A percentile compares a stretch with the other conserved stretches of the same genome.
These are phyloP conservation scores for Corydoras sp. DNA, from an alignment of 2,113 vertebrate genomes.

Conservation along the genomic window DNA sequence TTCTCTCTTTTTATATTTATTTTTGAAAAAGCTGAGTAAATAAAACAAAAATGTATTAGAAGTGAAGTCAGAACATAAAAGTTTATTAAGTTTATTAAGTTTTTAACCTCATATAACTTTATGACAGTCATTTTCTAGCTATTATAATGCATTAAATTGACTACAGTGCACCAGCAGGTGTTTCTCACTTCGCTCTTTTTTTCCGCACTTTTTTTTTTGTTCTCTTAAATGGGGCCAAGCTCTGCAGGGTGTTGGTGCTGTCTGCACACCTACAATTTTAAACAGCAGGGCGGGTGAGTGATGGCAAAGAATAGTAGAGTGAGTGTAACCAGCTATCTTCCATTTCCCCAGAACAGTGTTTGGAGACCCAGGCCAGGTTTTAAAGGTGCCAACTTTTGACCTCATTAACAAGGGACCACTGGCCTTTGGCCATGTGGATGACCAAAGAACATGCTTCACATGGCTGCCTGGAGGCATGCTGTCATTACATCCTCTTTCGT, in stretches of 20 bases:
- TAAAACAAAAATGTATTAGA: no score
- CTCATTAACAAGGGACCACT: slow-evolving; percentile 38
- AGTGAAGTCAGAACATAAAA: no score
- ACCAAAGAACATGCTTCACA: slow-evolving; percentile 27
- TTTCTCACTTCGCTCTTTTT: neutral
- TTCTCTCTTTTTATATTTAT: no score
- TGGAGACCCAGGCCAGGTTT: slow-evolving; percentile 27
- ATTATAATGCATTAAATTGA: no score
- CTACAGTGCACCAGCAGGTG: slow-evolving; percentile 1
- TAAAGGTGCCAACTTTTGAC: slow-evolving; percentile 37
- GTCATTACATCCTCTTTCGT: slow-evolving; percentile 26
- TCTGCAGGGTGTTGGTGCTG: neutral
- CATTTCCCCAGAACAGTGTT: slow-evolving; percentile 32
- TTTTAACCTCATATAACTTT: no score
- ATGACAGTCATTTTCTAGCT: no score
- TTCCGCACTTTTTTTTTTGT: no score
- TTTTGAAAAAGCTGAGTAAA: no score
- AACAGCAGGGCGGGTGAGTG: neutral
- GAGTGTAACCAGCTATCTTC: slow-evolving; percentile 32
- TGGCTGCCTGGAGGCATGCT: slow-evolving; percentile 17
- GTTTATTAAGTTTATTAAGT: no score
- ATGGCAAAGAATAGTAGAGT: slow-evolving; percentile 26
- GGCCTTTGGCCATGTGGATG: slow-evolving; percentile 17
- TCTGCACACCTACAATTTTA: neutral
- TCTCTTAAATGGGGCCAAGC: neutral